Evolutionary conservation across 2,888 invertebrate genomes (phyloP).

Genomic region (Sceliomorpha sp.): DNA sequence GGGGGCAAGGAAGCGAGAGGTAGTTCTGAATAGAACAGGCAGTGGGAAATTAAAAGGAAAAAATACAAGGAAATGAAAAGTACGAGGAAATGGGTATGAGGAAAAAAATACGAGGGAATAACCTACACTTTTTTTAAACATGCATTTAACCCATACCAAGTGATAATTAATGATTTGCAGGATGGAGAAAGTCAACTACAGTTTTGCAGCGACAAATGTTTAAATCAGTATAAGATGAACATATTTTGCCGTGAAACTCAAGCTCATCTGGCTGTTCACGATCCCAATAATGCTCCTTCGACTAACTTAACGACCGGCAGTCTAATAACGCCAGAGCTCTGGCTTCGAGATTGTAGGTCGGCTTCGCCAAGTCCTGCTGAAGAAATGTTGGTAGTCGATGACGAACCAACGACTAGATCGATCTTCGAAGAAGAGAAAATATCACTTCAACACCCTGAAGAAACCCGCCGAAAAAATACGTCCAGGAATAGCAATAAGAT

Average conservation of each 20-base stretch:
- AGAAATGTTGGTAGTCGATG: slow-evolving; percentile 62
- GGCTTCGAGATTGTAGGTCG: slow-evolving; percentile 90
- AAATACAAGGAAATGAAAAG: too few species aligned
- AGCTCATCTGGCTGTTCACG: slow-evolving; percentile 90
- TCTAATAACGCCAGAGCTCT: slow-evolving; percentile 94
- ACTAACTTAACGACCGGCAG: slow-evolving; percentile 75
- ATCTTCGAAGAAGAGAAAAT: slow-evolving; percentile 60
- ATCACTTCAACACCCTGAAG: slow-evolving; percentile 56
- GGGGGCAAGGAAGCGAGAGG: too few species aligned
- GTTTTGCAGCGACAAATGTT: slow-evolving; percentile 95
- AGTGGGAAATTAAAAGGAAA: too few species aligned
- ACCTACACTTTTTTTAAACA: too few species aligned
- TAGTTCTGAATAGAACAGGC: too few species aligned
- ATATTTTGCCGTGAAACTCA: slow-evolving; percentile 97
- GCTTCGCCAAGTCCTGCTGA: slow-evolving; percentile 81
- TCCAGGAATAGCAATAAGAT: slow-evolving; percentile 19
- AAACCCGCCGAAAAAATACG: slow-evolving; percentile 35
- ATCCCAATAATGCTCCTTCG: slow-evolving; percentile 62
- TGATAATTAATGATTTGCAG: slow-evolving; percentile 82
- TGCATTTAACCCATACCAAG: too few species aligned
- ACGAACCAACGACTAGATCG: slow-evolving; percentile 57
- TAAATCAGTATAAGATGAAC: slow-evolving; percentile 98
- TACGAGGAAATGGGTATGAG: too few species aligned
- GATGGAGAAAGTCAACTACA: slow-evolving; percentile 95
- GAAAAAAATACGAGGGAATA: too few species aligned